Evolutionary conservation across 2,888 invertebrate species (phyloP), one percentile per base, ranked within the genome.

Genomic region (Erpobdella octoculata): DNA sequence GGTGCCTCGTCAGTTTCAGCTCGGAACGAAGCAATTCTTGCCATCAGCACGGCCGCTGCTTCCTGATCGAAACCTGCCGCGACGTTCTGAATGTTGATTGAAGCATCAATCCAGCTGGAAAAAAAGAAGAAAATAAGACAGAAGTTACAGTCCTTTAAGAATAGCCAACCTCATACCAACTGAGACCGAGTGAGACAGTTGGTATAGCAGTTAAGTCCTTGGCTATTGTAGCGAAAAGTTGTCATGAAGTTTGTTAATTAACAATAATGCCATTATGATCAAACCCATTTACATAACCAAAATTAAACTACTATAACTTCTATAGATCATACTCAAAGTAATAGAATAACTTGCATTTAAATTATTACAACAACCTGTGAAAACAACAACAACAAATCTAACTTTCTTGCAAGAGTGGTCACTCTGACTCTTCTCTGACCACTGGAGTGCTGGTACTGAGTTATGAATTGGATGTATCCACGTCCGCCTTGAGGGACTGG

Each of bases 41-140:
- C 91, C 93, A 98, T 96, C 69, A 96, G 86, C 70, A 98, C 97
- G 0, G 97, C 95, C 0, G 95, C 92, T 18, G 96, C 92, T 84
- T 99, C 98, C 86, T 98, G 96, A 85, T 97, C 96, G 84, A 95
- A 96, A 2, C 95, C 93, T 46, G 93, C 92, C 78, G 92, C 89
- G 72, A 96, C 91, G 82, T 94, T 93, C 81, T 91, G 91, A 74
- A 93, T 86, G 81, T 92, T 92, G 9, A 84, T 83, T 0, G 90
- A 88, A 21, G 94, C 92, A 84, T 98, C 97, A 12, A 93, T 94
- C 97, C 96, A 98, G 83, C 92, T 92, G 76, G 35, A 76, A 74
- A 70, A 12, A 41, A 41, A 41, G 12, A 41, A 41, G n/a, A 41
- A 41, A n/a, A 41, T 41, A 41, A 41, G n/a, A n/a, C n/a, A n/a